Evolutionary conservation across 1,140 invertebrate species (phyloP), one percentile per base, ranked within the genome.

Genomic region (Lordiphosa stackelbergi): DNA sequence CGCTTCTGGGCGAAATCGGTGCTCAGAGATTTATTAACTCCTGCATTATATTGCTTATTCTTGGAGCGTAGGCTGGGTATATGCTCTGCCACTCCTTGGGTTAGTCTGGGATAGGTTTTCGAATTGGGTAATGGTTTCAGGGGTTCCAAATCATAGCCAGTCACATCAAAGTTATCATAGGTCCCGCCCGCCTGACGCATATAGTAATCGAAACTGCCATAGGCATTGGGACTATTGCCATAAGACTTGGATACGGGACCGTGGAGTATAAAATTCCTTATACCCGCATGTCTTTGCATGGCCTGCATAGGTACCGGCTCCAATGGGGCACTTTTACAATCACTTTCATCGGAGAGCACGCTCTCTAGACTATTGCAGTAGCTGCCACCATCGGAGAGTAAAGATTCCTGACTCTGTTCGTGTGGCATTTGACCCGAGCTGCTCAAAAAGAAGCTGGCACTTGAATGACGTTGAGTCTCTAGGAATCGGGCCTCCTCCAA

Each of bases 351-450:
- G 0, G 93, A 94, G 3, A 95, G 75, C 31, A 95, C 92, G 68
- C 93, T 94, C 78, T 95, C 94, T 66, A 94, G 89, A 46, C 93
- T 94, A 78, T 93, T 92, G 73, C 93, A 94, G n/a, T 90, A 81
- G 55, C 90, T 88, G 35, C 90, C 89, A 4, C 85, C 89, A 64
- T 94, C 93, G 1, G 93, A 93, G 2, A 95, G 86, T 36, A 95
- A 89, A 10, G 93, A 94, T 72, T 95, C 94, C 81, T 95, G 93
- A 55, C 93, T 94, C 48, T 78, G 85, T 7, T 69, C 77, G 12
- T 71, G 59, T 34, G 65, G 73, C 66, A 69, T 9, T 35, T 85
- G 72, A 2, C 88, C 87, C 46, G 90, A 90, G 58, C 64, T 66
- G 34, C 68, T 92, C 11, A 93, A 78, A 62, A 92, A 93, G 85